These are phyloP conservation scores for Eretmocerus hayati DNA, from an alignment of 2,888 invertebrate species.

Conservation along the genomic window DNA sequence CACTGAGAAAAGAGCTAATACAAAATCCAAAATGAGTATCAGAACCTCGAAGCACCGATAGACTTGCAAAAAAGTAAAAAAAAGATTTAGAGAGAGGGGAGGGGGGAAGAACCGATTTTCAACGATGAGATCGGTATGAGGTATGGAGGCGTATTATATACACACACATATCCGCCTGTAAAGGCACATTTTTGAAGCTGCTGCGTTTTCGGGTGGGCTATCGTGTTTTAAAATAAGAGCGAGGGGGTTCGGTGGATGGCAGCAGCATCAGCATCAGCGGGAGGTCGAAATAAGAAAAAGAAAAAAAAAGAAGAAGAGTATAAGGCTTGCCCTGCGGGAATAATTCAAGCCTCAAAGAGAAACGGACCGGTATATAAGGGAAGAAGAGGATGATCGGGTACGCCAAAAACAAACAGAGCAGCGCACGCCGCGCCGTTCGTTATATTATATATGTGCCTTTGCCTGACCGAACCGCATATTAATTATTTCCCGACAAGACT, in stretches of 20 bases:
- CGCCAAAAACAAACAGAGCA: conserved; percentile 41
- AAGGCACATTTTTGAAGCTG: too few relatives aligned
- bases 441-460: too few relatives aligned
- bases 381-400: neutral
- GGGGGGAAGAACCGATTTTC: neutral
- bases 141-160: too few relatives aligned
- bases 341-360: conserved; percentile 22
- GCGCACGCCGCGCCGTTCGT: conserved; percentile 35
- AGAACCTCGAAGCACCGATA: too few relatives aligned
- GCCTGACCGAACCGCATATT: conserved; percentile 39
- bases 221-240: conserved; percentile 13
- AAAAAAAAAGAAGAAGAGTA: conserved; percentile 29
- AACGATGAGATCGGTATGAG: neutral
- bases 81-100: neutral
- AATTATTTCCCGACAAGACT: conserved; percentile 39
- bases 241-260: conserved; percentile 4
- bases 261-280: conserved; percentile 28
- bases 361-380: conserved; percentile 17
- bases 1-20: too few relatives aligned
- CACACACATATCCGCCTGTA: too few relatives aligned
- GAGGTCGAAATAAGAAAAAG: conserved; percentile 19
- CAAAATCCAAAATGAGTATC: too few relatives aligned
- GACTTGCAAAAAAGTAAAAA: neutral
- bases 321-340: conserved; percentile 25
- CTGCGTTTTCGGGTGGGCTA: neutral